phyloP scores from a whole-genome alignment of 2,113 vertebrate genomes.

The Nesospiza acunhae region DNA sequence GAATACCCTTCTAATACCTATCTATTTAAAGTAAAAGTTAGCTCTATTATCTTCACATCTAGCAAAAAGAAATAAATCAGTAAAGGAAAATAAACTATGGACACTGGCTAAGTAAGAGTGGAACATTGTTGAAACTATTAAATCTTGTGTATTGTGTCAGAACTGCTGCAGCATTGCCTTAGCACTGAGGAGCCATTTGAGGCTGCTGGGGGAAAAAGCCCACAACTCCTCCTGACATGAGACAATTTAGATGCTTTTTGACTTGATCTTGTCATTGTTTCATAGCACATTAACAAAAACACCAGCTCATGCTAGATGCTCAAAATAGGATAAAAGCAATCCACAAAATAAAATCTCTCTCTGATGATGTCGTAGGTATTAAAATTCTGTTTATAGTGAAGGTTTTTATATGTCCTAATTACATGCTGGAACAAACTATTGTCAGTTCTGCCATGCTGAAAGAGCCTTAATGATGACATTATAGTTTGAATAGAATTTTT shows the following conservation, averaged over 20 bases:
- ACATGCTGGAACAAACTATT: slow-evolving; percentile 39
- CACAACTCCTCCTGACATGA: not conserved
- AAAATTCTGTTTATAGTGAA: slow-evolving; percentile 56
- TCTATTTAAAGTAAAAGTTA: slow-evolving; percentile 1
- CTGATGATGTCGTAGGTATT: slow-evolving; percentile 17
- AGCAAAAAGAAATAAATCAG: slow-evolving; percentile 3
- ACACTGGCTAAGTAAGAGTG: not conserved
- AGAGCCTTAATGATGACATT: slow-evolving; percentile 42
- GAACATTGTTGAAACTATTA: not conserved
- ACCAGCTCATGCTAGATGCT: slow-evolving; percentile 8
- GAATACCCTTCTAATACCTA: not conserved
- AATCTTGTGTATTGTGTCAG: not conserved
- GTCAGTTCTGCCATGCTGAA: slow-evolving; percentile 31
- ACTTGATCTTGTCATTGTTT: slow-evolving; percentile 17
- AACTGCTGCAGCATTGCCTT: not conserved
- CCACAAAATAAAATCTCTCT: slow-evolving; percentile 39
- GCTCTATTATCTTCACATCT: not conserved
- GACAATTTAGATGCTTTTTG: not conserved
- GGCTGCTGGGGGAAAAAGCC: not conserved
- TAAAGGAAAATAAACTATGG: slow-evolving; percentile 4
- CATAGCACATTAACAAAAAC: slow-evolving; percentile 12
- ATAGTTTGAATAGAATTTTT: slow-evolving; percentile 32
- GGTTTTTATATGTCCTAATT: slow-evolving; percentile 49
- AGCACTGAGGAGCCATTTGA: not conserved
- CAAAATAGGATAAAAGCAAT: slow-evolving; percentile 58